A percentile compares a stretch with the other conserved stretches of the same genome.
These are phyloP conservation scores for Drosophila nigrodunni DNA, from an alignment of 1,140 invertebrate species.

Conservation along the genomic window DNA sequence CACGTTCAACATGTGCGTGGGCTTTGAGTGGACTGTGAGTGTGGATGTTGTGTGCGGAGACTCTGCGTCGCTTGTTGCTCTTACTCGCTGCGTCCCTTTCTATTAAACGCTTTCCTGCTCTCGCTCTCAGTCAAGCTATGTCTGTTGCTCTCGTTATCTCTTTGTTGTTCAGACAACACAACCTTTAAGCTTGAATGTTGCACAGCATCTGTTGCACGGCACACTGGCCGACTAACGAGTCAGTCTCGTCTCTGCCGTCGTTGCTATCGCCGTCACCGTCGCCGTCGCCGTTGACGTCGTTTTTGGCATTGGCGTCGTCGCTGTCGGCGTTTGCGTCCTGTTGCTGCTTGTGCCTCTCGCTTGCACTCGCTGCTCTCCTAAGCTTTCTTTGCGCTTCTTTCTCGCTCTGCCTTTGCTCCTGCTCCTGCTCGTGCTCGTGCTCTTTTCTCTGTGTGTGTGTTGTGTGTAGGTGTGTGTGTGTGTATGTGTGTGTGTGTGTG, in stretches of 20 bases:
- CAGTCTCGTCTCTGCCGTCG: slow-evolving; percentile 48
- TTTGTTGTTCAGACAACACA: slow-evolving; percentile 38
- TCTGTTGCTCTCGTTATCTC: too few species aligned
- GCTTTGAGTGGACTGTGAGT: background rate
- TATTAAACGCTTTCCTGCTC: too few species aligned
- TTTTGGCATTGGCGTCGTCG: background rate
- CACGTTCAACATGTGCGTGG: slow-evolving; percentile 24
- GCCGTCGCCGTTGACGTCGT: background rate
- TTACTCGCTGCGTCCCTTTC: too few species aligned
- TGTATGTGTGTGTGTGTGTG: slow-evolving; percentile 1
- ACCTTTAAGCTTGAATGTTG: slow-evolving; percentile 76
- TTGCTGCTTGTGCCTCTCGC: background rate
- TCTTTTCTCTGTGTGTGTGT: slow-evolving; percentile 2
- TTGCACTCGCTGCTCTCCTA: background rate
- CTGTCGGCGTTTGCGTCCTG: background rate
- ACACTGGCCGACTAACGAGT: slow-evolving; percentile 60
- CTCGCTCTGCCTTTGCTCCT: background rate
- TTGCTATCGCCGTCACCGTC: slow-evolving; percentile 2
- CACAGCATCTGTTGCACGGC: slow-evolving; percentile 79
- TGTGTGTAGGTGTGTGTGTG: background rate
- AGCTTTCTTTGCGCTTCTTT: slow-evolving; percentile 5
- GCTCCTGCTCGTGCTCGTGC: slow-evolving; percentile 14
- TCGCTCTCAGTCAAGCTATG: too few species aligned
- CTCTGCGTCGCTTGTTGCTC: slow-evolving; percentile 3
- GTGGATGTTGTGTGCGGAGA: background rate